Conservation (phyloP, 2,797 vertebrate genomes). For the Clarias platycephalus region DNA sequence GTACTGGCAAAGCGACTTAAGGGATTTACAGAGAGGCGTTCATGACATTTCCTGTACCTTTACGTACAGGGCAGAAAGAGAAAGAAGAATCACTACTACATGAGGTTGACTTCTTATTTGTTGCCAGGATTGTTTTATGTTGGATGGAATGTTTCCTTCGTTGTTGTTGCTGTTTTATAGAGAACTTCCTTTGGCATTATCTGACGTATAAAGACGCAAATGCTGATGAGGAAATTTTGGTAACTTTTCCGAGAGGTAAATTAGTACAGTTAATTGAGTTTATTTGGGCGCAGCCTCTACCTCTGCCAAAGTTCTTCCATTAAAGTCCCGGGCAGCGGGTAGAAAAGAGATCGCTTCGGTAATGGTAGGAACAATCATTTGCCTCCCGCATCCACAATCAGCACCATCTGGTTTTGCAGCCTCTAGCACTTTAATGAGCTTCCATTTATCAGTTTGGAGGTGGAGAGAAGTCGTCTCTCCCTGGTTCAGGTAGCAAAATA, state of each 20-base stretch:
- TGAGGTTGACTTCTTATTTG: not conserved
- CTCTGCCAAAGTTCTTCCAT: conserved; percentile 59
- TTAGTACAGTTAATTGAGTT: conserved; percentile 57
- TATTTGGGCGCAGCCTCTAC: conserved; percentile 47
- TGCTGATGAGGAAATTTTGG: conserved; percentile 36
- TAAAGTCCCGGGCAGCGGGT: conserved; percentile 55
- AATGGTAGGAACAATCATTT: conserved; percentile 59
- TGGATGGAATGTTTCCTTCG: not conserved
- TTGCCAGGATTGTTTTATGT: not conserved
- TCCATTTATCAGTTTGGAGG: conserved; percentile 58
- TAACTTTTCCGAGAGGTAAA: conserved; percentile 50
- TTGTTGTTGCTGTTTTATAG: not conserved
- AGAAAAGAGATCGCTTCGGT: conserved; percentile 55
- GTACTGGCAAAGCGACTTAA: conserved; percentile 52
- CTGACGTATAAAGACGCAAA: conserved; percentile 16
- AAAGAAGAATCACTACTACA: conserved; percentile 6
- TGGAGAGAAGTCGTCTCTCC: conserved; percentile 30
- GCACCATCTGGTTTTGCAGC: conserved; percentile 61
- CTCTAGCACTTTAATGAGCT: conserved; percentile 56
- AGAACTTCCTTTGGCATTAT: conserved; percentile 15
- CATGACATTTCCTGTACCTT: conserved; percentile 28
- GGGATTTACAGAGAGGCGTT: conserved; percentile 38
- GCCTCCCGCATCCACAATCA: conserved; percentile 60
- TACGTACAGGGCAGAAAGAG: conserved; percentile 8
- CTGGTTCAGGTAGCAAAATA: conserved; percentile 54